Evolutionary conservation across 2,888 invertebrate genomes (phyloP).

Genomic region (Perithous albicinctus): DNA sequence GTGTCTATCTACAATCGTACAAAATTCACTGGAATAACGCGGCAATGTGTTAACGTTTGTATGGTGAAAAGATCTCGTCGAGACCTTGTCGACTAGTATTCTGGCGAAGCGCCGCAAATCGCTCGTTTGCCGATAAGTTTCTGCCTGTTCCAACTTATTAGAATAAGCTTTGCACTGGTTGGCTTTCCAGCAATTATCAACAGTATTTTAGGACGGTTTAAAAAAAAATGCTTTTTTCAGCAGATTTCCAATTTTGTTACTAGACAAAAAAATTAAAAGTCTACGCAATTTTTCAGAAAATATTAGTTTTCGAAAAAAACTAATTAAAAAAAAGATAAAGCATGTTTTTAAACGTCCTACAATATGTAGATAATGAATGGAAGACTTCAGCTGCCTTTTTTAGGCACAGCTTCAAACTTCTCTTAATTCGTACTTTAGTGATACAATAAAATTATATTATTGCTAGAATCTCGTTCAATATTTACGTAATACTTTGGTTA

Average conservation of each 20-base stretch:
- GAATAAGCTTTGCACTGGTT: background rate
- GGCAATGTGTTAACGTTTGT: slow-evolving; percentile 13
- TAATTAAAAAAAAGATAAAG: too few relatives aligned
- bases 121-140: slow-evolving; percentile 1
- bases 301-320: too few relatives aligned
- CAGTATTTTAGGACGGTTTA: too few relatives aligned
- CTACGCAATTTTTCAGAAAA: too few relatives aligned
- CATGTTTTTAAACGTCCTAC: too few relatives aligned
- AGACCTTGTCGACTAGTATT: slow-evolving; percentile 26
- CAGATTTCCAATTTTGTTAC: too few relatives aligned
- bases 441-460: slow-evolving; percentile 7
- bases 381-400: background rate
- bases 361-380: background rate
- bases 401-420: background rate
- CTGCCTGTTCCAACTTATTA: background rate
- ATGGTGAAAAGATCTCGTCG: background rate
- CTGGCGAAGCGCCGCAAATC: background rate
- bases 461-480: slow-evolving; percentile 7
- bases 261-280: too few relatives aligned
- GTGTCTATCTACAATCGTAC: slow-evolving; percentile 35
- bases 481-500: slow-evolving; percentile 38
- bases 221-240: too few relatives aligned
- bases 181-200: background rate
- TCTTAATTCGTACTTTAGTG: background rate
- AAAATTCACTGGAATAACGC: slow-evolving; percentile 34